Evolutionary conservation across 2,113 vertebrate species (phyloP), one percentile per base, ranked within the genome.

Genomic region (Prolemur simus): DNA sequence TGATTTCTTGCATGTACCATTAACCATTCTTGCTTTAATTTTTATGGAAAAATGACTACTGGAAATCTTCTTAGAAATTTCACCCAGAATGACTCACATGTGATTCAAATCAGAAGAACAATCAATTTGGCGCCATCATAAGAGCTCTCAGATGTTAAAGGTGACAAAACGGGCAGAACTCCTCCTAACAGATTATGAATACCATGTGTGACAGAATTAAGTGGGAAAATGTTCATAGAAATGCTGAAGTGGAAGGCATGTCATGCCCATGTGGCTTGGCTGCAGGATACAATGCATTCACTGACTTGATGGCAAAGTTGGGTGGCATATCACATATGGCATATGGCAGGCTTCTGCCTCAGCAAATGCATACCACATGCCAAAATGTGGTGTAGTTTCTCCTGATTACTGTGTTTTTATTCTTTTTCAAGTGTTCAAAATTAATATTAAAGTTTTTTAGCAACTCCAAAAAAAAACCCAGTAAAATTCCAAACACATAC

Each of bases 181-280:
- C 87, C 96, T 98, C 88, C 74, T 96, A 98, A 96, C 96, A 98
- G 95, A 98, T 98, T 98, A 98, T 96, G 76, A 96, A 96, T 96
- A 96, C 58, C 97, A 98, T 64, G 9, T 97, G 94, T 97, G 93
- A 97, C 91, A 96, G 93, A 89, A 87, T 89, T 89, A 96, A 97
- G 76, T 97, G 96, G 97, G 95, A 88, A 98, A 97, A 95, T 97
- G 91, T 98, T 98, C 94, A 85, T 93, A 94, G 84, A 97, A 96
- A 96, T 97, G 96, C 95, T 94, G 73, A 97, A 97, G 77, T 76
- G 92, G 88, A 97, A 98, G 94, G 0, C 97, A 97, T 91, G 95
- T 90, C 92, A 88, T 81, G 96, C 86, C 96, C 97, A 98, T 98
- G 97, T 97, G 92, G 87, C 89, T 98, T 98, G 97, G 97, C 98